A percentile compares a stretch with the other conserved stretches of the same genome.
Evolutionary conservation across 2,113 vertebrate genomes (phyloP).

Genomic region (Hylia prasina): DNA sequence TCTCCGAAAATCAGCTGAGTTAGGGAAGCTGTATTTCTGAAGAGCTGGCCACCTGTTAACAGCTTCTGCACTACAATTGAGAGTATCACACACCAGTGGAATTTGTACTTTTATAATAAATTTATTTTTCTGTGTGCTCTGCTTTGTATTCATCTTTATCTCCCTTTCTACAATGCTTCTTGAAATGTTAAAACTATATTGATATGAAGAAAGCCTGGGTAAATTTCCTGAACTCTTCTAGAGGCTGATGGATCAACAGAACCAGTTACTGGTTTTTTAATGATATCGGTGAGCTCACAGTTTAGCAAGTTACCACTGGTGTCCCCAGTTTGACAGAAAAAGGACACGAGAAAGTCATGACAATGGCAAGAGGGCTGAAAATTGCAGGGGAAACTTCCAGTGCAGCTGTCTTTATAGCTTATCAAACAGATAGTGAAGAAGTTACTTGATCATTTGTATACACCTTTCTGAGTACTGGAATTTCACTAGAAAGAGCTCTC

Average conservation of each 20-base stretch:
- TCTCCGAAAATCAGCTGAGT: constrained; percentile 45
- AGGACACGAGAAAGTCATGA: background rate
- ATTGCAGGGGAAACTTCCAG: background rate
- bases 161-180: background rate
- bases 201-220: background rate
- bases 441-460: background rate
- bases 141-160: background rate
- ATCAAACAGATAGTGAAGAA: background rate
- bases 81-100: background rate
- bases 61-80: background rate
- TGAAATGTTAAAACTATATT: background rate
- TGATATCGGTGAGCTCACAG: rapidly evolving
- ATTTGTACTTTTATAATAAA: background rate
- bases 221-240: background rate
- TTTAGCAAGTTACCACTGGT: background rate
- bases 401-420: background rate
- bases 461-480: background rate
- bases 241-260: background rate
- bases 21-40: constrained; percentile 33
- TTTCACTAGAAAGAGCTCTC: background rate
- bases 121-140: background rate
- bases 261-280: background rate
- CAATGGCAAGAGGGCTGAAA: background rate
- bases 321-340: background rate
- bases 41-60: constrained; percentile 28